phyloP scores from a whole-genome alignment of 2,888 invertebrate species.

The Auanema freiburgensis region DNA sequence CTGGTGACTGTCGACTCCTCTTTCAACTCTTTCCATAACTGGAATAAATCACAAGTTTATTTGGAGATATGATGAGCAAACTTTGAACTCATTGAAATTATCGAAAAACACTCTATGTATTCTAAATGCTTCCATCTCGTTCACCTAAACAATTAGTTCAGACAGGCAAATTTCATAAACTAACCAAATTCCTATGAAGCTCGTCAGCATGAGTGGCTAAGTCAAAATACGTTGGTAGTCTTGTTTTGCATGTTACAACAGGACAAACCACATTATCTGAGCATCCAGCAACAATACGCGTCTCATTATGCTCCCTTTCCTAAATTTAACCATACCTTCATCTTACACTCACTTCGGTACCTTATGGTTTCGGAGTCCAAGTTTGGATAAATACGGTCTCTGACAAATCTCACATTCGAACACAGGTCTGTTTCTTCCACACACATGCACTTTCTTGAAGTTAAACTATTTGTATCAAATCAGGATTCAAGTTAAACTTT shows the following conservation, averaged over 20 bases:
- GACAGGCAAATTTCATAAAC: background rate
- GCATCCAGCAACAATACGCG: background rate
- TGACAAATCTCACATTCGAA: constrained; percentile 13
- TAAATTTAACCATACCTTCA: no score
- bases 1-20: constrained; percentile 8
- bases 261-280: constrained; percentile 15
- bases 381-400: constrained; percentile 13
- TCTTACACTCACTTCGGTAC: no score
- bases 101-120: constrained; percentile 11
- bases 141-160: background rate
- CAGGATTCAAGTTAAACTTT: background rate
- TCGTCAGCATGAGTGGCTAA: constrained; percentile 33
- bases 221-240: constrained; percentile 32
- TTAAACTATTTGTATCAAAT: background rate
- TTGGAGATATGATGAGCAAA: no score
- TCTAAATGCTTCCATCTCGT: constrained; percentile 11
- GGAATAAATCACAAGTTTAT: background rate
- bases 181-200: constrained; percentile 23
- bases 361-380: constrained; percentile 14
- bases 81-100: constrained; percentile 13
- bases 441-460: background rate
- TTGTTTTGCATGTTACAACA: constrained; percentile 1
- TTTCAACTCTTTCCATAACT: constrained; percentile 15
- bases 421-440: constrained; percentile 2
- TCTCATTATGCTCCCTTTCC: constrained; percentile 8